phyloP scores from a whole-genome alignment of 2,113 vertebrate species.

The Passer domesticus region DNA sequence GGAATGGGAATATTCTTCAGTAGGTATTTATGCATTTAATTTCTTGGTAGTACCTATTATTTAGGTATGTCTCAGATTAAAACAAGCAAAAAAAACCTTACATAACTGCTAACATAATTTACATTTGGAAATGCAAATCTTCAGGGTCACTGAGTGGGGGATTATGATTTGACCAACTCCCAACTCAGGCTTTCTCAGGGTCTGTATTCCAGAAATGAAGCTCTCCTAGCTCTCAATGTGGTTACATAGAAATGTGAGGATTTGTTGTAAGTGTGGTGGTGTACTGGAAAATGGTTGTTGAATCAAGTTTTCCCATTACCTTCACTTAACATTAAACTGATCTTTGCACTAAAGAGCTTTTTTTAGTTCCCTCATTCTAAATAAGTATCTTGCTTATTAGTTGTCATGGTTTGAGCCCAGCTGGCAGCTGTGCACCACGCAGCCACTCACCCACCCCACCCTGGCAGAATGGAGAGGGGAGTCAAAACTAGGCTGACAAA shows the following conservation, averaged over 20 bases:
- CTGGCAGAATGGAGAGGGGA: neutral
- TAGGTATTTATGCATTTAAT: neutral
- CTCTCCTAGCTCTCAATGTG: neutral
- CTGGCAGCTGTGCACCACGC: accelerated
- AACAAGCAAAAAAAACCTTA: neutral
- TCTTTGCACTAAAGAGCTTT: neutral
- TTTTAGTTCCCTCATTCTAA: neutral
- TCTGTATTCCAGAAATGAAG: neutral
- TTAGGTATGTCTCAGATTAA: neutral
- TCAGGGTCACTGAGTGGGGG: neutral
- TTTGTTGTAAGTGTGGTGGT: neutral
- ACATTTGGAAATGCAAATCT: neutral
- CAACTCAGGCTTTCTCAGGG: neutral
- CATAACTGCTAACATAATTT: neutral
- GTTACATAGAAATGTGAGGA: neutral
- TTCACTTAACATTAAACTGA: neutral
- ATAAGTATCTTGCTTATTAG: neutral
- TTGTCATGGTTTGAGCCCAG: neutral
- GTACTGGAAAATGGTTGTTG: neutral
- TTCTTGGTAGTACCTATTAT: neutral
- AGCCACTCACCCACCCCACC: neutral
- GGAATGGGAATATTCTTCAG: neutral
- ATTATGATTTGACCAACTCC: neutral
- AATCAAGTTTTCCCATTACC: neutral
- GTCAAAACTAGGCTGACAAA: neutral